Evolutionary conservation across 2,113 vertebrate species (phyloP), one percentile per base, ranked within the genome.

Genomic region (Megaceryle maxima): DNA sequence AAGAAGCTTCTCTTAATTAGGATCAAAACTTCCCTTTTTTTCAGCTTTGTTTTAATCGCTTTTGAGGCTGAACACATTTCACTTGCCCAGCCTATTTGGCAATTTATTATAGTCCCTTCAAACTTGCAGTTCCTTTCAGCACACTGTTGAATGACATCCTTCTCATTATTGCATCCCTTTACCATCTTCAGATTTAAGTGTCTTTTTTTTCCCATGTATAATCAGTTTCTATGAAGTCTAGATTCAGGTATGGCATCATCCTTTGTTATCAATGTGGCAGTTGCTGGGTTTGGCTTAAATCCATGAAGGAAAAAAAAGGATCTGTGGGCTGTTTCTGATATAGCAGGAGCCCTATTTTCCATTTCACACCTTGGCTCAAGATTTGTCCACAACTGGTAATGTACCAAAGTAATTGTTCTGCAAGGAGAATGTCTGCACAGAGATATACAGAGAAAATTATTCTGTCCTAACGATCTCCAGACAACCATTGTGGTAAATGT

Each of bases 1-100:
- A 86, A 90, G 39, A 85, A 94, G 81, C 84, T 95, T 89, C 74
- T 95, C 74, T 66, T 95, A 87, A 90, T 92, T 87, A 93, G 68
- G 35, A 92, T 86, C 35, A 88, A 77, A 92, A 92, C 43, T 59
- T 88, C 50, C n/a, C 57, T 78, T 83, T 73, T 83, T 94, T 88
- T 91, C 12, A 81, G 75, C 68, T 41, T 77, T 33, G 25, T 22
- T 92, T 28, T 74, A 88, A 51, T 94, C 64, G 29, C 20, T 92
- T 94, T 92, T 92, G 33, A 83, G 56, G 64, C 48, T 64, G 72
- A 95, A 67, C 7, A 43, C 16, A 60, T 55, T 80, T 67, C 53
- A 70, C 60, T 72, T 86, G 41, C 68, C 20, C n/a, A 46, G n/a
- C 6, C 37, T 80, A 46, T 85, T 67, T 41, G 51, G 48, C 35